Conservation (phyloP, 2,113 vertebrate species). For the Pelmatolapia mariae region DNA sequence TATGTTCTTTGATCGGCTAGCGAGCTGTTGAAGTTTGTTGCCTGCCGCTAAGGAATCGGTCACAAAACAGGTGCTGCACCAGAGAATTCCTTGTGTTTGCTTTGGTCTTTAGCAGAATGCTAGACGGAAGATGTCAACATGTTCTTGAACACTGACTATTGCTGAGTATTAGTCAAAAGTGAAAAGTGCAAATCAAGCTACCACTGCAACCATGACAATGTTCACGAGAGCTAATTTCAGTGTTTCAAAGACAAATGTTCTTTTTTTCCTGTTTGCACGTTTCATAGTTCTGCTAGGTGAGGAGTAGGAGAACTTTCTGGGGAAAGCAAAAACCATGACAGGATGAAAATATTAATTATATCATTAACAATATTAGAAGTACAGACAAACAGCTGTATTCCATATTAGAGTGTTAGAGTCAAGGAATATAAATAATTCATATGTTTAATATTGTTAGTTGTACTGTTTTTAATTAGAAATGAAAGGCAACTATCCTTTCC, state of each 20-base stretch:
- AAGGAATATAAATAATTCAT: not conserved
- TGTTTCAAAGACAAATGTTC: not conserved
- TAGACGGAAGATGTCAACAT: not conserved
- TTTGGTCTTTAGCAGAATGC: not conserved
- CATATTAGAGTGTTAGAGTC: not conserved
- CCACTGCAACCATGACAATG: not conserved
- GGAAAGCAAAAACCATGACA: not conserved
- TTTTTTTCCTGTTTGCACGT: not conserved
- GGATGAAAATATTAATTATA: not conserved
- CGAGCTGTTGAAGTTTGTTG: not conserved
- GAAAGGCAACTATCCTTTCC: not conserved
- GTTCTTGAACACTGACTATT: not conserved
- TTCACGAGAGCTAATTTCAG: not conserved
- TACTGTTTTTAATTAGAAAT: not conserved
- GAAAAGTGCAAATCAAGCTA: not conserved
- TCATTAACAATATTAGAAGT: not conserved
- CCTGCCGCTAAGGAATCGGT: not conserved
- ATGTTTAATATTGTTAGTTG: not conserved
- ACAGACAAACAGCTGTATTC: not conserved
- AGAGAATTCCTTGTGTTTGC: not conserved
- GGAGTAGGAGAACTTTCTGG: not conserved
- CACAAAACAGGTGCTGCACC: not conserved
- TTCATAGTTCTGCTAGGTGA: not conserved
- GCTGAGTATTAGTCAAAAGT: not conserved
- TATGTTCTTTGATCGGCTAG: not conserved